A percentile compares a stretch with the other conserved stretches of the same genome.
phyloP scores from a whole-genome alignment of 2,888 invertebrate species.

The Drosophila acutilabella region DNA sequence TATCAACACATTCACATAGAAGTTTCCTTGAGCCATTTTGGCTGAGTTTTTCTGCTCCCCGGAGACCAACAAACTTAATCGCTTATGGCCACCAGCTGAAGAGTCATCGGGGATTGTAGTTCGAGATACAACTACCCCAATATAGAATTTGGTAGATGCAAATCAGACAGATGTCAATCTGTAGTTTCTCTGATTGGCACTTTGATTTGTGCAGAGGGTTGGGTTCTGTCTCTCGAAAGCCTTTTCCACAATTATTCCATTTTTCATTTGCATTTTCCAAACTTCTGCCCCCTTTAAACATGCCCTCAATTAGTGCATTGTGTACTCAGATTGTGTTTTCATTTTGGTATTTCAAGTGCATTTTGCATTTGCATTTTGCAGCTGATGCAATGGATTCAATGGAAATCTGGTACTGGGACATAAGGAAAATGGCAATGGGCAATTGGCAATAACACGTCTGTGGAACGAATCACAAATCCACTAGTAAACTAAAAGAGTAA shows the following conservation, averaged over 20 bases:
- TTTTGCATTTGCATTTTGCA: constrained; percentile 41
- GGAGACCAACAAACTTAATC: constrained; percentile 80
- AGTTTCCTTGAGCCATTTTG: constrained; percentile 11
- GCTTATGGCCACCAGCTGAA: constrained; percentile 73
- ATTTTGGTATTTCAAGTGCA: constrained; percentile 49
- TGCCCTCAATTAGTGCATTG: constrained; percentile 48
- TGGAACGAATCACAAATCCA: constrained; percentile 23
- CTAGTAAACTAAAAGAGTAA: constrained; percentile 10
- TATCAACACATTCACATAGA: constrained; percentile 58
- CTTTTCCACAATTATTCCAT: constrained; percentile 17
- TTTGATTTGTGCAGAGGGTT: constrained; percentile 47
- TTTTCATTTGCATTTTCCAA: constrained; percentile 42
- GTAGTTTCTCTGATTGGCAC: constrained; percentile 70
- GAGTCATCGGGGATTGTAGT: constrained; percentile 65
- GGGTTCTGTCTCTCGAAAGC: constrained; percentile 7
- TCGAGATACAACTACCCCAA: constrained; percentile 44
- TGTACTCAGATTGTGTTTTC: constrained; percentile 12
- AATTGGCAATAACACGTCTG: constrained; percentile 46
- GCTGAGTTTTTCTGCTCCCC: constrained; percentile 46
- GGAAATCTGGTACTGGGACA: background rate
- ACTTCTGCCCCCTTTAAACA: constrained; percentile 9
- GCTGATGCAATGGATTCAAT: constrained; percentile 41
- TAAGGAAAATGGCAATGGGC: constrained; percentile 30
- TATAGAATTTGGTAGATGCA: constrained; percentile 54
- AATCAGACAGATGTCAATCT: constrained; percentile 77